Evolutionary conservation across 2,888 invertebrate species (phyloP).

Genomic region (Eupithecia centaureata): DNA sequence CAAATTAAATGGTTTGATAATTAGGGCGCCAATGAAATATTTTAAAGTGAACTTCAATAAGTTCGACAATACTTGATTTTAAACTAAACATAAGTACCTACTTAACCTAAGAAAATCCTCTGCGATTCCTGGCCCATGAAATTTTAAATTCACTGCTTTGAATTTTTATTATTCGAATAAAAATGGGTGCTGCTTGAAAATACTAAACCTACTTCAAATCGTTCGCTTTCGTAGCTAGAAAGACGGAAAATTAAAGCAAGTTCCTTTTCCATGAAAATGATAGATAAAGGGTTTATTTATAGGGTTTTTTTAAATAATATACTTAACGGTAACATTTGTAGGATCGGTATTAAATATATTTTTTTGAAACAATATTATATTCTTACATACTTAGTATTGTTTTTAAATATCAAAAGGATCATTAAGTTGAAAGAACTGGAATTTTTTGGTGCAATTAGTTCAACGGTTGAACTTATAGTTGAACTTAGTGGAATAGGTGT

Average conservation of each 20-base stretch:
- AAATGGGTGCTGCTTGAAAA: not conserved
- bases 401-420: too few relatives aligned
- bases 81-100: not conserved
- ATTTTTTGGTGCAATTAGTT: too few relatives aligned
- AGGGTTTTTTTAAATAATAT: too few relatives aligned
- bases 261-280: not conserved
- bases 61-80: not conserved
- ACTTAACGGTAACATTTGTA: too few relatives aligned
- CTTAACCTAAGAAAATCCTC: not conserved
- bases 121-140: slow-evolving; percentile 1
- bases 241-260: not conserved
- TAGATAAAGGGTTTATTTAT: too few relatives aligned
- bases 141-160: slow-evolving; percentile 6
- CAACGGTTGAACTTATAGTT: too few relatives aligned
- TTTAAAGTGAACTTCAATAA: not conserved
- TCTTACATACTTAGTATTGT: too few relatives aligned
- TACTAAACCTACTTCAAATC: not conserved
- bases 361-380: too few relatives aligned
- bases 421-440: too few relatives aligned
- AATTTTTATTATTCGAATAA: not conserved
- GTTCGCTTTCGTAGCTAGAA: not conserved
- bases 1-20: not conserved
- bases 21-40: not conserved
- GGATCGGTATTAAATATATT: too few relatives aligned
- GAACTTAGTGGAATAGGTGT: too few relatives aligned